phyloP scores from a whole-genome alignment of 2,888 invertebrate genomes.

The Ypsolopha sequella region DNA sequence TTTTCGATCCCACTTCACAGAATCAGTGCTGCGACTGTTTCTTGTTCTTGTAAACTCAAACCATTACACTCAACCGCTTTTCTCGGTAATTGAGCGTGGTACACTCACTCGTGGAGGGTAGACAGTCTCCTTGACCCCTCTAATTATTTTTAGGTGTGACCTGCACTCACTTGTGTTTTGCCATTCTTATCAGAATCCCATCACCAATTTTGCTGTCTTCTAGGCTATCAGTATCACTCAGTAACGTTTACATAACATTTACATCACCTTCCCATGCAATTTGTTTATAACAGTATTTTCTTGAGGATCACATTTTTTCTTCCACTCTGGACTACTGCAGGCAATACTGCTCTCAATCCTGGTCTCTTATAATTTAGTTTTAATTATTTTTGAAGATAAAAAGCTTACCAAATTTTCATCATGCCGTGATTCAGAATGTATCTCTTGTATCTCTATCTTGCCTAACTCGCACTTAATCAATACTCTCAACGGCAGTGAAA shows the following conservation, averaged over 20 bases:
- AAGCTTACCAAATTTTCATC: conserved; percentile 35
- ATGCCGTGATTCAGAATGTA: conserved; percentile 19
- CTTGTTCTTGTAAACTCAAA: conserved; percentile 50
- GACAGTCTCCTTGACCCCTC: conserved; percentile 57
- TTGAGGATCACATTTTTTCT: conserved; percentile 13
- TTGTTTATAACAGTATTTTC: no score
- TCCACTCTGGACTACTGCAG: conserved; percentile 56
- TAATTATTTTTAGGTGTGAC: conserved; percentile 52
- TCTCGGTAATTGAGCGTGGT: conserved; percentile 54
- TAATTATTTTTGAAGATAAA: conserved; percentile 37
- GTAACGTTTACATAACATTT: no score
- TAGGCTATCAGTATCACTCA: neutral
- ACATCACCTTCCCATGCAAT: no score
- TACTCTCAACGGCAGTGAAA: conserved; percentile 53
- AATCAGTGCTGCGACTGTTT: conserved; percentile 40
- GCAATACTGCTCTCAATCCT: conserved; percentile 24
- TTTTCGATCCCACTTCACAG: conserved; percentile 72
- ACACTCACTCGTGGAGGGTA: conserved; percentile 50
- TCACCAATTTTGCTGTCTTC: conserved; percentile 45
- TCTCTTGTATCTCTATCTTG: conserved; percentile 39
- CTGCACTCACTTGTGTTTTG: conserved; percentile 34
- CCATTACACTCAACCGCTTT: conserved; percentile 59
- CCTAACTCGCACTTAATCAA: conserved; percentile 39
- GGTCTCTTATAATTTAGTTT: conserved; percentile 23
- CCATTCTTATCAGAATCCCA: conserved; percentile 22